Evolutionary conservation across 2,113 vertebrate species (phyloP).

Genomic region (Diadophis punctatus): DNA sequence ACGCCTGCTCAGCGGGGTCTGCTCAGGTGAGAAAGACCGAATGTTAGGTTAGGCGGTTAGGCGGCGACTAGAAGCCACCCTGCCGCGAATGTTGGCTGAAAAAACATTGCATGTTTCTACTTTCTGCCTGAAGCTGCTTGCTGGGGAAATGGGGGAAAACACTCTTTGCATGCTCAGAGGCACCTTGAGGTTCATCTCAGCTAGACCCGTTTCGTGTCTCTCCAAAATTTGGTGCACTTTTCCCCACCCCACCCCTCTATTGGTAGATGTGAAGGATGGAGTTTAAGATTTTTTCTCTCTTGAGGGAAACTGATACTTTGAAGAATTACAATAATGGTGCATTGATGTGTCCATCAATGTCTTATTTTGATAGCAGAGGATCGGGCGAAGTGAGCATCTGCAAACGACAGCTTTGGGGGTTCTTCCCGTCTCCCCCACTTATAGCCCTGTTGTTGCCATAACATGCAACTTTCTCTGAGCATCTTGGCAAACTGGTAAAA

Average conservation of each 20-base stretch:
- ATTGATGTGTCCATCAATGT: too few relatives aligned
- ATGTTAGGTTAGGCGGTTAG: too few relatives aligned
- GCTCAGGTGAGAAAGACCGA: not conserved
- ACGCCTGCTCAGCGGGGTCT: not conserved
- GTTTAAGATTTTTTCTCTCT: too few relatives aligned
- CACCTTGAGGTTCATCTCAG: not conserved
- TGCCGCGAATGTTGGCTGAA: not conserved
- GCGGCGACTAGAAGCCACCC: not conserved
- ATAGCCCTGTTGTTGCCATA: not conserved
- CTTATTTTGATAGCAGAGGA: too few relatives aligned
- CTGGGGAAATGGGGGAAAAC: too few relatives aligned
- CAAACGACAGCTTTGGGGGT: too few relatives aligned
- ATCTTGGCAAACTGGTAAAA: not conserved
- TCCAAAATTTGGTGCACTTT: not conserved
- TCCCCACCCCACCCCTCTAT: fast-evolving
- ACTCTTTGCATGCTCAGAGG: not conserved
- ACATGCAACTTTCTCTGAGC: not conserved
- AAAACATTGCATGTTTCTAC: not conserved
- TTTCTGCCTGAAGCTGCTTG: not conserved
- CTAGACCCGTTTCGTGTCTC: not conserved
- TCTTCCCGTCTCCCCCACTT: too few relatives aligned
- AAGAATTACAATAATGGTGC: too few relatives aligned
- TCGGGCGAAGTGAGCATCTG: too few relatives aligned
- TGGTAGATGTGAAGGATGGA: not conserved
- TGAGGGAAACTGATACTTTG: too few relatives aligned